A percentile compares a stretch with the other conserved stretches of the same genome.
These are phyloP conservation scores for Chrosomus eos DNA, from an alignment of 2,797 vertebrate genomes.

Conservation along the genomic window DNA sequence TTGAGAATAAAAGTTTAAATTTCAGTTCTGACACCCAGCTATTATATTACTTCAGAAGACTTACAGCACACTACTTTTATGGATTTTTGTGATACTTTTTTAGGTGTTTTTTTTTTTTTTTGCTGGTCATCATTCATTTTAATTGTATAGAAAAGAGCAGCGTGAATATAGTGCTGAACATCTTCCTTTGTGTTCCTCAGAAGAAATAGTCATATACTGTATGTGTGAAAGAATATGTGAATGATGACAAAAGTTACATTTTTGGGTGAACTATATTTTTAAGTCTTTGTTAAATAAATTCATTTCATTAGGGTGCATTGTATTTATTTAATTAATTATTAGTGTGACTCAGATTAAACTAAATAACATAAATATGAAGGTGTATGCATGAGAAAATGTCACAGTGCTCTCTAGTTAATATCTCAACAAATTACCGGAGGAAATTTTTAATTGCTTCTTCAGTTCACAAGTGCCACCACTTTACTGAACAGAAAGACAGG, in stretches of 20 bases:
- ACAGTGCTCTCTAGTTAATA: constrained; percentile 6
- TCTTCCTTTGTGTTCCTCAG: background rate
- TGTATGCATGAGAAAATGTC: background rate
- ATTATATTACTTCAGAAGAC: background rate
- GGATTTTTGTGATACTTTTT: background rate
- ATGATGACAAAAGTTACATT: background rate
- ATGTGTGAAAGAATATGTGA: background rate
- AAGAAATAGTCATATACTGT: background rate
- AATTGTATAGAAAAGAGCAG: background rate
- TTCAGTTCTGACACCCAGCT: background rate
- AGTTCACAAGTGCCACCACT: constrained; percentile 11
- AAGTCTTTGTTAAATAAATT: background rate
- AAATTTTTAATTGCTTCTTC: constrained; percentile 3
- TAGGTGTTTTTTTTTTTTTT: background rate
- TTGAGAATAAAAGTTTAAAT: background rate
- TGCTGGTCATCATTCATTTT: background rate
- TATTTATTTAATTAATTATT: background rate
- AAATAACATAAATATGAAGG: constrained; percentile 5
- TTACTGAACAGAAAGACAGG: constrained; percentile 34
- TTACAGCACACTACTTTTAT: background rate
- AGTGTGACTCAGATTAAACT: background rate
- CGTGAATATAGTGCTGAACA: background rate
- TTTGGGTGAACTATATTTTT: constrained; percentile 5
- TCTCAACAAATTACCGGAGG: constrained; percentile 6
- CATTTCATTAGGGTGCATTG: background rate